Conservation (phyloP, 2,888 invertebrate species). For the Melanargia galathea region DNA sequence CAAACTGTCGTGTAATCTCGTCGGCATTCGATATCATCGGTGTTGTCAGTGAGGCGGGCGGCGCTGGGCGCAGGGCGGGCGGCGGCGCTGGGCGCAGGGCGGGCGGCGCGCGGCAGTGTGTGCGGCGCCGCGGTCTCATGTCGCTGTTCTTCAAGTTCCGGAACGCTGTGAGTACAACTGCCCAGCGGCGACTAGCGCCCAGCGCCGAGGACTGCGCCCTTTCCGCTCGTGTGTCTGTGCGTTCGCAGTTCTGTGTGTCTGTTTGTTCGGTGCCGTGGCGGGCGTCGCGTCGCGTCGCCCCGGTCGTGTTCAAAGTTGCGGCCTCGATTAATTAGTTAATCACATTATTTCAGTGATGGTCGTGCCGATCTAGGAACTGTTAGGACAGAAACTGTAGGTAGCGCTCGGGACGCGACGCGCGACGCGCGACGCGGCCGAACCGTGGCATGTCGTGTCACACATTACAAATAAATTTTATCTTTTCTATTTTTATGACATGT, state of each 20-base stretch:
- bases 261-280: too few species aligned
- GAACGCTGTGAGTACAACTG: conserved; percentile 74
- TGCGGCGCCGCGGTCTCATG: conserved; percentile 55
- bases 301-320: not conserved
- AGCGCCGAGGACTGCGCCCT: not conserved
- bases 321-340: not conserved
- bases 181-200: not conserved
- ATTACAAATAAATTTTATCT: too few species aligned
- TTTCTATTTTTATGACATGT: too few species aligned
- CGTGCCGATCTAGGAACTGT: too few species aligned
- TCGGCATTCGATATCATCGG: not conserved
- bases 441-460: too few species aligned
- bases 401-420: too few species aligned
- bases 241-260: too few species aligned
- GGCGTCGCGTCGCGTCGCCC: too few species aligned
- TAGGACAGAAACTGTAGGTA: too few species aligned
- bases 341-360: too few species aligned
- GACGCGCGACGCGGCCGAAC: too few species aligned
- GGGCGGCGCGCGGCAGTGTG: conserved; percentile 37
- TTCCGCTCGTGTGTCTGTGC: not conserved
- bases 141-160: conserved; percentile 81
- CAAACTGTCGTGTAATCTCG: too few species aligned
- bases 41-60: not conserved
- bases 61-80: conserved; percentile 36
- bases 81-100: conserved; percentile 39